phyloP scores from a whole-genome alignment of 2,888 invertebrate genomes.

The Rhamnusium bicolor region DNA sequence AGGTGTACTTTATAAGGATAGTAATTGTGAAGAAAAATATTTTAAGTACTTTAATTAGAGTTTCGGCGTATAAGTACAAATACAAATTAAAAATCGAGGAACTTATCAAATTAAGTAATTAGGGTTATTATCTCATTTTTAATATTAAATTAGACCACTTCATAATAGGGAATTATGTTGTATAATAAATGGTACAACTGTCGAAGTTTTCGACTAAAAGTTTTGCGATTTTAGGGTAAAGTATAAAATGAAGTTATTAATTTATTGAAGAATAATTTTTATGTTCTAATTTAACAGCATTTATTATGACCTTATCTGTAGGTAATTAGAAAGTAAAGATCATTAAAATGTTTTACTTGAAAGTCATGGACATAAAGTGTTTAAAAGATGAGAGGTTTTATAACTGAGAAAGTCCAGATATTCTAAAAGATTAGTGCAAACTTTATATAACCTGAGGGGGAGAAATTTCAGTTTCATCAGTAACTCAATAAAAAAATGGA shows the following conservation, averaged over 20 bases:
- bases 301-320: constrained; percentile 49
- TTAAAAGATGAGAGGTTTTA: constrained; percentile 60
- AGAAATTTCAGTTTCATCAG: constrained; percentile 62
- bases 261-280: constrained; percentile 45
- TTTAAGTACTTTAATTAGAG: not conserved
- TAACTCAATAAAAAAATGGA: constrained; percentile 60
- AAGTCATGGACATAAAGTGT: constrained; percentile 55
- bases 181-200: constrained; percentile 38
- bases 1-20: too few species aligned
- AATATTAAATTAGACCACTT: constrained; percentile 18
- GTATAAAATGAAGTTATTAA: constrained; percentile 41
- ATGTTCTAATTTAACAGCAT: constrained; percentile 46
- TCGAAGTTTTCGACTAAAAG: constrained; percentile 47
- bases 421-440: constrained; percentile 65
- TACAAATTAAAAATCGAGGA: not conserved
- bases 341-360: constrained; percentile 58
- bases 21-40: too few species aligned
- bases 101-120: constrained; percentile 3
- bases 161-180: constrained; percentile 10
- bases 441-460: constrained; percentile 62
- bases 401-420: constrained; percentile 65
- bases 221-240: constrained; percentile 41
- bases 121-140: constrained; percentile 21
- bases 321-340: constrained; percentile 50
- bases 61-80: not conserved